phyloP scores from a whole-genome alignment of 2,113 vertebrate species.

The Sinosuthora webbiana region DNA sequence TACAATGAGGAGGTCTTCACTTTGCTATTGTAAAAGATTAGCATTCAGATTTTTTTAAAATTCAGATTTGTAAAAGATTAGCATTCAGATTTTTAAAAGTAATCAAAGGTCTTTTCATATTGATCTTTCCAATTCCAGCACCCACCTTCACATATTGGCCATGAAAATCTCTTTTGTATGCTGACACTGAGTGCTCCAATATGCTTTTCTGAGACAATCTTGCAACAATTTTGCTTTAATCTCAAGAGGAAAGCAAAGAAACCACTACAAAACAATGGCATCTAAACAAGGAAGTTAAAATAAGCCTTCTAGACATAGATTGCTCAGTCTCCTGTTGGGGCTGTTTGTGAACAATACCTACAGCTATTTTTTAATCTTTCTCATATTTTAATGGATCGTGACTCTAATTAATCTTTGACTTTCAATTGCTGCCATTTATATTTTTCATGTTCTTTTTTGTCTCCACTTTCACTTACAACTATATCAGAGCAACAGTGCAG shows the following conservation, averaged over 20 bases:
- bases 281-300: neutral
- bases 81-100: neutral
- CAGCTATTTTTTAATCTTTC: neutral
- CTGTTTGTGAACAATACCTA: neutral
- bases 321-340: neutral
- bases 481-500: neutral
- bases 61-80: neutral
- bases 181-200: fast-evolving
- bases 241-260: neutral
- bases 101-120: neutral
- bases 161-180: neutral
- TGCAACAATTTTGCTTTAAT: neutral
- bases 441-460: neutral
- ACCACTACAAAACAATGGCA: neutral
- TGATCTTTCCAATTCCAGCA: neutral
- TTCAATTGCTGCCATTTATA: neutral
- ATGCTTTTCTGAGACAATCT: neutral
- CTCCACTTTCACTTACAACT: neutral
- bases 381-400: neutral
- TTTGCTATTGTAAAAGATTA: neutral
- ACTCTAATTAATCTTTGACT: neutral
- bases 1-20: neutral
- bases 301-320: neutral
- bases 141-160: neutral
- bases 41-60: neutral